A percentile compares a stretch with the other conserved stretches of the same genome.
These are phyloP conservation scores for Patagioenas fasciata DNA, from an alignment of 2,113 vertebrate genomes.

Conservation along the genomic window DNA sequence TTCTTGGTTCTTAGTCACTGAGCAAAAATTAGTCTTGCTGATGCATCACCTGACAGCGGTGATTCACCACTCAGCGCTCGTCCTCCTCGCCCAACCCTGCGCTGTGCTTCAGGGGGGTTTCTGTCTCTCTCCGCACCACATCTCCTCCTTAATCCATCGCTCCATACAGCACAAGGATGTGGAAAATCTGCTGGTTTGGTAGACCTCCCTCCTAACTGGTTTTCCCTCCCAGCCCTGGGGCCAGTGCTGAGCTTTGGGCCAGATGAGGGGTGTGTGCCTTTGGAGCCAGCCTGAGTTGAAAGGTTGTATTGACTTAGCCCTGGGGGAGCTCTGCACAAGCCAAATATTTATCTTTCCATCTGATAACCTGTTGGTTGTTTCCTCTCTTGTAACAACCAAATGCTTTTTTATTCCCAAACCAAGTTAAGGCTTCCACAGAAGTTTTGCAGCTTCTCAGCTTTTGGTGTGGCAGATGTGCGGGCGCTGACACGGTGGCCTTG, in stretches of 20 bases:
- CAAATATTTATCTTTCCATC: constrained; percentile 66
- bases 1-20: neutral
- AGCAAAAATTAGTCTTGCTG: neutral
- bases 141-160: rapidly evolving
- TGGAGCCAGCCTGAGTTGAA: constrained; percentile 6
- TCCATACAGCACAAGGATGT: rapidly evolving
- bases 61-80: neutral
- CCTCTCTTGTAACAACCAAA: neutral
- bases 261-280: constrained; percentile 15
- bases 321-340: neutral
- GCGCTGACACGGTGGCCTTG: neutral
- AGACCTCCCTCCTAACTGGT: neutral
- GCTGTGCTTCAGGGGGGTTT: neutral
- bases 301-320: constrained; percentile 59
- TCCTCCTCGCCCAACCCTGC: neutral
- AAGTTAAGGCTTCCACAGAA: neutral
- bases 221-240: neutral
- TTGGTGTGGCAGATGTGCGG: neutral
- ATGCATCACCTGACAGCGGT: neutral
- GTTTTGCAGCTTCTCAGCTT: neutral
- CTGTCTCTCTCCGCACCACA: neutral
- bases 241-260: neutral
- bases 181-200: constrained; percentile 21
- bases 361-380: constrained; percentile 16
- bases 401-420: neutral